Conservation (phyloP, 2,797 vertebrate species). For the Eutrigla gurnardus region DNA sequence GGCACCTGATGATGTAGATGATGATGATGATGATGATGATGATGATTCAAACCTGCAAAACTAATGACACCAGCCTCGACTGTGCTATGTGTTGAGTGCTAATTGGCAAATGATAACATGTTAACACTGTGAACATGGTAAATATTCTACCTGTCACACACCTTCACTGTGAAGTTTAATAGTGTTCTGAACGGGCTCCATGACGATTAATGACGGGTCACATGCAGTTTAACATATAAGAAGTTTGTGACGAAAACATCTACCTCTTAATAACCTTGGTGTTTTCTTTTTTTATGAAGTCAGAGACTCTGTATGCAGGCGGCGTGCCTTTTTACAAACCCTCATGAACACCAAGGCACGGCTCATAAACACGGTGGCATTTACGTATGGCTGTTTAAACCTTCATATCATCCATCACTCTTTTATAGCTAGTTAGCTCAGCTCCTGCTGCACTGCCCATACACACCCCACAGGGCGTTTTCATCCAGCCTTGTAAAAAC, state of each 20-base stretch:
- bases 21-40: no score
- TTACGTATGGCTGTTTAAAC: constrained; percentile 65
- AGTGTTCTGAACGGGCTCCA: not conserved
- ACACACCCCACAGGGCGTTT: constrained; percentile 52
- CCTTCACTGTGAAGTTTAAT: not conserved
- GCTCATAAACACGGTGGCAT: constrained; percentile 67
- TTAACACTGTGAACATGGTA: no score
- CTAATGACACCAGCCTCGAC: no score
- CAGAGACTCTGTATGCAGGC: constrained; percentile 25
- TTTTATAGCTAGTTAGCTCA: constrained; percentile 76
- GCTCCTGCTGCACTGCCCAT: constrained; percentile 64
- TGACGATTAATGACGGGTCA: not conserved
- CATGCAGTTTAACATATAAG: no score
- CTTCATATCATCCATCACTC: constrained; percentile 72
- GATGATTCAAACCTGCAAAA: no score
- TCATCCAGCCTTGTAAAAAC: constrained; percentile 61
- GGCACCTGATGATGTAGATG: no score
- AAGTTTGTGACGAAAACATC: not conserved
- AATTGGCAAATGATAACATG: no score
- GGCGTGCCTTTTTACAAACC: constrained; percentile 29
- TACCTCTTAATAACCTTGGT: not conserved
- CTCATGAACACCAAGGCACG: constrained; percentile 32
- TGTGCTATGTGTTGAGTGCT: no score
- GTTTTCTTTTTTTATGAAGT: constrained; percentile 7
- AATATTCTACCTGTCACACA: no score